These are phyloP conservation scores for Mastigias papua DNA, from an alignment of 30 jellyfish, hydroid and myxozoan genomes.

Conservation along the genomic window DNA sequence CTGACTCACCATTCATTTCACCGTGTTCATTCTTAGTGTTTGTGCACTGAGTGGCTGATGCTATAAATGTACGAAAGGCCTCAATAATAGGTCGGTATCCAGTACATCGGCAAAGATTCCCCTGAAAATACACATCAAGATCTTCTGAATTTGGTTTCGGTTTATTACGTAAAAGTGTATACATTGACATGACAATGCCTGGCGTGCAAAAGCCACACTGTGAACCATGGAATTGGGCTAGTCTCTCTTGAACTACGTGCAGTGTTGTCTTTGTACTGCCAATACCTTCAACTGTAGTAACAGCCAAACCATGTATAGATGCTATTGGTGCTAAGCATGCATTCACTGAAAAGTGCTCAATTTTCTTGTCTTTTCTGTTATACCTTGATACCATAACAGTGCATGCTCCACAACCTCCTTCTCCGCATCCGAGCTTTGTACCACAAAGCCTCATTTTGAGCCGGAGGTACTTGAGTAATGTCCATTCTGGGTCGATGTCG, in stretches of 20 bases:
- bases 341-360: conserved; percentile 55
- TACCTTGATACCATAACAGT: conserved; percentile 61
- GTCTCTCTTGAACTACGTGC: conserved; percentile 54
- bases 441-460: conserved; percentile 58
- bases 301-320: conserved; percentile 68
- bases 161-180: conserved; percentile 48
- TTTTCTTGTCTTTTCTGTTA: conserved; percentile 29
- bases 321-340: conserved; percentile 59
- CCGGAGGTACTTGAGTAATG: conserved; percentile 46
- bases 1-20: background rate
- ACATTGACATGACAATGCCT: conserved; percentile 65
- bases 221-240: conserved; percentile 60
- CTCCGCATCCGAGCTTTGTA: conserved; percentile 70
- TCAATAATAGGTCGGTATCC: conserved; percentile 68
- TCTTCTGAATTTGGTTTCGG: conserved; percentile 53
- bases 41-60: conserved; percentile 1
- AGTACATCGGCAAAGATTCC: conserved; percentile 58
- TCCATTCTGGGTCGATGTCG: conserved; percentile 61
- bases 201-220: conserved; percentile 76
- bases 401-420: conserved; percentile 75
- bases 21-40: conserved; percentile 13
- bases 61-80: conserved; percentile 48
- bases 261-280: conserved; percentile 59
- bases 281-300: conserved; percentile 68
- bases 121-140: conserved; percentile 47